Evolutionary conservation across 2,113 vertebrate genomes (phyloP).

Genomic region (Empidonax alnorum): DNA sequence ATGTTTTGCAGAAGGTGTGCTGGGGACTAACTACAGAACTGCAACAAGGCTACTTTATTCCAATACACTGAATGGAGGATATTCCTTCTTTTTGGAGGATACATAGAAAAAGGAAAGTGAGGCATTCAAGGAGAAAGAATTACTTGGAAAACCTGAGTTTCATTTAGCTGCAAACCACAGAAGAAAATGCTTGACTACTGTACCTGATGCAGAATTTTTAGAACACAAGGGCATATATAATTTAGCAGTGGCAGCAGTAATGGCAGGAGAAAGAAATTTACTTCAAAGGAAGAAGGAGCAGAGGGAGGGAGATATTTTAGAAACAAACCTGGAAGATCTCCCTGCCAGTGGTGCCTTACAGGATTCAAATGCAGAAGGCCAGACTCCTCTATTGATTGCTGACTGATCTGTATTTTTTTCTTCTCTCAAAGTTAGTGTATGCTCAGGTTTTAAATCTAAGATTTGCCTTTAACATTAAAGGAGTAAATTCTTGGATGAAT

Average conservation of each 20-base stretch:
- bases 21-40: neutral
- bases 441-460: conserved; percentile 32
- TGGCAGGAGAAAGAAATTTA: neutral
- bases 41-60: neutral
- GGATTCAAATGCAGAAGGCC: conserved; percentile 20
- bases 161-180: neutral
- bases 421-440: conserved; percentile 21
- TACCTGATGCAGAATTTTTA: conserved; percentile 27
- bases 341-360: neutral
- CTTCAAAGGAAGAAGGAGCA: conserved; percentile 49
- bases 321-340: conserved; percentile 18
- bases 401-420: conserved; percentile 48
- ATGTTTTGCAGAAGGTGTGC: neutral
- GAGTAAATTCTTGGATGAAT: neutral
- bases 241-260: conserved; percentile 46
- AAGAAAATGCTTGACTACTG: neutral
- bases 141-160: neutral
- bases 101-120: neutral
- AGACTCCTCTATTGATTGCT: conserved; percentile 56
- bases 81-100: neutral
- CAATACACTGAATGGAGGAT: neutral
- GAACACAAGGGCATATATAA: conserved; percentile 34
- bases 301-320: conserved; percentile 22
- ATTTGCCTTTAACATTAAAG: conserved; percentile 29
- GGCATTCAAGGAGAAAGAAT: neutral